Evolutionary conservation across 2,888 invertebrate species (phyloP).

Genomic region (Julus scandinavius): DNA sequence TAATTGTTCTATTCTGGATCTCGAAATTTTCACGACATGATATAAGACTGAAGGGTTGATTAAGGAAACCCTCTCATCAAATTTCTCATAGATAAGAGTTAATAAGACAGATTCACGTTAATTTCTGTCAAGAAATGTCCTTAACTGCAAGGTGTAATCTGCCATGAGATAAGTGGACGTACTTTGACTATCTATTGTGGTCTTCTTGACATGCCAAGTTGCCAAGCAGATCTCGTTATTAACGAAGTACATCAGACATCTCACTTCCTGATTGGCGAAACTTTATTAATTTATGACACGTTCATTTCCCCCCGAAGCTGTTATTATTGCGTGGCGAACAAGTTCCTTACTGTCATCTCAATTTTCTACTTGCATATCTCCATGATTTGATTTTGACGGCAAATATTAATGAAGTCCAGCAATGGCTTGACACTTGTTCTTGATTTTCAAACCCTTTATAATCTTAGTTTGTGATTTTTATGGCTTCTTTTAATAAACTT

Average conservation of each 20-base stretch:
- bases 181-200: neutral
- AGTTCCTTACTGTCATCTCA: neutral
- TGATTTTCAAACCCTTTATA: neutral
- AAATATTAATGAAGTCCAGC: too few species aligned
- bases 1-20: too few species aligned
- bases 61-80: too few species aligned
- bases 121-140: neutral
- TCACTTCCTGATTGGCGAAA: neutral
- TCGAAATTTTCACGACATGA: too few species aligned
- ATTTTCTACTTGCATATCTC: neutral
- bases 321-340: neutral
- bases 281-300: neutral
- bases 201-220: neutral
- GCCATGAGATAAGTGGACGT: neutral
- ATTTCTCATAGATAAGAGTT: too few species aligned
- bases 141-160: too few species aligned
- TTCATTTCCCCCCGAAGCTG: neutral
- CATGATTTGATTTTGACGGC: too few species aligned
- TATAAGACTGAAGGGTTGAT: too few species aligned
- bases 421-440: neutral
- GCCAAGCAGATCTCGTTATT: neutral
- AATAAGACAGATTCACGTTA: too few species aligned
- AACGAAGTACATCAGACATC: neutral
- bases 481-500: too few species aligned
- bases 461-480: too few species aligned